Evolutionary conservation across 2,888 invertebrate species (phyloP).

Genomic region (Catocala nupta): DNA sequence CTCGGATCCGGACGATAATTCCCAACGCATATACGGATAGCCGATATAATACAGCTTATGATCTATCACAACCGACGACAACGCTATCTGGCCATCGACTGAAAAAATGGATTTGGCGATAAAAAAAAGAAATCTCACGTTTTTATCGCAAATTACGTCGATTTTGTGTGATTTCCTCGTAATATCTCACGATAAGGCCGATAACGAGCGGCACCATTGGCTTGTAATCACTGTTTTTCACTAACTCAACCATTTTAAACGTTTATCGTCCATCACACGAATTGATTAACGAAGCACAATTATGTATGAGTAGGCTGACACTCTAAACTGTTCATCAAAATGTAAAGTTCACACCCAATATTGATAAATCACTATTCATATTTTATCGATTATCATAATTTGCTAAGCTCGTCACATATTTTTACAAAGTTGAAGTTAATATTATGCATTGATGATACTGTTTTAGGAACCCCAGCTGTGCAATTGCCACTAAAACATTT

Average conservation of each 20-base stretch:
- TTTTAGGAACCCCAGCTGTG: slow-evolving; percentile 35
- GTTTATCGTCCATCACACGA: slow-evolving; percentile 41
- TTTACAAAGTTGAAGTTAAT: slow-evolving; percentile 13
- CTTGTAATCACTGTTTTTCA: slow-evolving; percentile 56
- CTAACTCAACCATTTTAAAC: slow-evolving; percentile 51
- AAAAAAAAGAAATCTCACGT: slow-evolving; percentile 75
- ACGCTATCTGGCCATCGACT: slow-evolving; percentile 82
- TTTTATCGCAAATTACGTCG: slow-evolving; percentile 82
- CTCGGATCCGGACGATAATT: slow-evolving; percentile 40
- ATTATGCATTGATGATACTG: slow-evolving; percentile 7
- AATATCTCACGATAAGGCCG: slow-evolving; percentile 71
- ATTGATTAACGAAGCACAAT: slow-evolving; percentile 33
- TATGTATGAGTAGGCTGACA: slow-evolving; percentile 12
- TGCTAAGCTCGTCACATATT: slow-evolving; percentile 29
- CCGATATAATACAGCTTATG: slow-evolving; percentile 32
- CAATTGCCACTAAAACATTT: slow-evolving; percentile 34
- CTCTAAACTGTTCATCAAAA: slow-evolving; percentile 5
- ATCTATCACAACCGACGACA: slow-evolving; percentile 73
- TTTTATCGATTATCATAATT: slow-evolving; percentile 37
- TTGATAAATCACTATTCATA: slow-evolving; percentile 38
- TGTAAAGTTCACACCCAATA: slow-evolving; percentile 42
- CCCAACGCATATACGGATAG: slow-evolving; percentile 27
- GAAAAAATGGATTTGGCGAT: slow-evolving; percentile 80
- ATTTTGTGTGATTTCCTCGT: slow-evolving; percentile 75
- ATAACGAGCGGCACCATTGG: slow-evolving; percentile 63